These are phyloP conservation scores for Megalonaias nervosa DNA, from an alignment of 1,140 invertebrate species.

Conservation along the genomic window DNA sequence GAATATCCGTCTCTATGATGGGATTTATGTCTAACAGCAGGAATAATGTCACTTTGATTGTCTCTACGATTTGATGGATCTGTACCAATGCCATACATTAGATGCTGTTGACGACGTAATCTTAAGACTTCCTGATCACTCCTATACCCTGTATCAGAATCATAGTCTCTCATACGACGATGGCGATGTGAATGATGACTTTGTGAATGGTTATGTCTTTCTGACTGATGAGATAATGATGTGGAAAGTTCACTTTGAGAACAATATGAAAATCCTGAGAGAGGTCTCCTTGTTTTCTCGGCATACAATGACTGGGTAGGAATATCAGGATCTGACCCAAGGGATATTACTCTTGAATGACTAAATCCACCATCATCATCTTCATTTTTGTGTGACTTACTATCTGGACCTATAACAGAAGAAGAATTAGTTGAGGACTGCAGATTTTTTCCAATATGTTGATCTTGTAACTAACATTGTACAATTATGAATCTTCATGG, in stretches of 20 bases:
- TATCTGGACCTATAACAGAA: slow-evolving; percentile 37
- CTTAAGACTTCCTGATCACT: slow-evolving; percentile 59
- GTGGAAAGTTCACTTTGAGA: not conserved
- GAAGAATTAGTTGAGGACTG: no score
- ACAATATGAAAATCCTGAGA: slow-evolving; percentile 5
- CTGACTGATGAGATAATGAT: not conserved
- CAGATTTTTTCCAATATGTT: no score
- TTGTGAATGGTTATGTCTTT: slow-evolving; percentile 27
- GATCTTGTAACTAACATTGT: no score
- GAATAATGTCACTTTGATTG: slow-evolving; percentile 42
- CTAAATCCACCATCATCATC: slow-evolving; percentile 52
- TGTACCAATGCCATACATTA: slow-evolving; percentile 12
- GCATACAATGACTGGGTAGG: slow-evolving; percentile 1
- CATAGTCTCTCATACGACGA: slow-evolving; percentile 58
- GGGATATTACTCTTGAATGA: slow-evolving; percentile 22
- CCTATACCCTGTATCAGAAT: slow-evolving; percentile 68
- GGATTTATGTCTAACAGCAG: slow-evolving; percentile 25
- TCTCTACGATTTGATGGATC: slow-evolving; percentile 11
- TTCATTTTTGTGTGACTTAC: slow-evolving; percentile 22
- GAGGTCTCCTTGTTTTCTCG: slow-evolving; percentile 6
- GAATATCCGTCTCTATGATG: slow-evolving; percentile 54
- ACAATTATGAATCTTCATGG: no score
- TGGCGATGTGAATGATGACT: slow-evolving; percentile 40
- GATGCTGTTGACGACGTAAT: slow-evolving; percentile 43
- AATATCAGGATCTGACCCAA: slow-evolving; percentile 36